Conservation (phyloP, 2,797 vertebrate genomes). For the Ptychobarbus kaznakovi region DNA sequence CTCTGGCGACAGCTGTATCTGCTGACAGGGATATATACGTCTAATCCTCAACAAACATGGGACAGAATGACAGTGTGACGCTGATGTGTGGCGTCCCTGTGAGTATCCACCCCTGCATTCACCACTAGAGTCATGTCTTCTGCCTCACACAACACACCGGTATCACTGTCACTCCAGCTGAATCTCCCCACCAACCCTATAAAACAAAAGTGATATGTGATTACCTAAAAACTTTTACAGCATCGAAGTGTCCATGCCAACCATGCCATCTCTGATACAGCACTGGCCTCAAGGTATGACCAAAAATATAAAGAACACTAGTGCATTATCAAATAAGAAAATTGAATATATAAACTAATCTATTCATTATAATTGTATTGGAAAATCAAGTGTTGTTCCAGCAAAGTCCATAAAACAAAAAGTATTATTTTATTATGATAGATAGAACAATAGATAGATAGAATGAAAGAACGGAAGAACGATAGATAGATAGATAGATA, state of each 20-base stretch:
- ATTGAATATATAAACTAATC: background rate
- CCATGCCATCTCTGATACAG: background rate
- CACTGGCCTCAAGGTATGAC: background rate
- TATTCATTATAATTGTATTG: background rate
- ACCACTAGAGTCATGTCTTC: background rate
- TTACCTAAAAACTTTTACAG: background rate
- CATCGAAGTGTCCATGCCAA: background rate
- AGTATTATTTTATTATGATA: background rate
- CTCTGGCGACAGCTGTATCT: constrained; percentile 40
- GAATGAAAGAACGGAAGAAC: no score
- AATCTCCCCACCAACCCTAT: background rate
- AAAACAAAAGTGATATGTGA: background rate
- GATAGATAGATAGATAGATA: background rate
- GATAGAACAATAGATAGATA: background rate
- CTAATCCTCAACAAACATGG: constrained; percentile 33
- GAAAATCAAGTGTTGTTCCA: background rate
- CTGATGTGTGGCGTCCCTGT: background rate
- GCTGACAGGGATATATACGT: constrained; percentile 29
- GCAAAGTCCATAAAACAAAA: background rate
- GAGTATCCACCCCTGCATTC: background rate
- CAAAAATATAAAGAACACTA: background rate
- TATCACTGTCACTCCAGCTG: constrained; percentile 4
- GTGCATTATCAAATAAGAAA: background rate
- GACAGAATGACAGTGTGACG: constrained; percentile 12
- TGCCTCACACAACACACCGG: background rate